Evolutionary conservation across 2,888 invertebrate genomes (phyloP).

Genomic region (Cheilosia scutellata): DNA sequence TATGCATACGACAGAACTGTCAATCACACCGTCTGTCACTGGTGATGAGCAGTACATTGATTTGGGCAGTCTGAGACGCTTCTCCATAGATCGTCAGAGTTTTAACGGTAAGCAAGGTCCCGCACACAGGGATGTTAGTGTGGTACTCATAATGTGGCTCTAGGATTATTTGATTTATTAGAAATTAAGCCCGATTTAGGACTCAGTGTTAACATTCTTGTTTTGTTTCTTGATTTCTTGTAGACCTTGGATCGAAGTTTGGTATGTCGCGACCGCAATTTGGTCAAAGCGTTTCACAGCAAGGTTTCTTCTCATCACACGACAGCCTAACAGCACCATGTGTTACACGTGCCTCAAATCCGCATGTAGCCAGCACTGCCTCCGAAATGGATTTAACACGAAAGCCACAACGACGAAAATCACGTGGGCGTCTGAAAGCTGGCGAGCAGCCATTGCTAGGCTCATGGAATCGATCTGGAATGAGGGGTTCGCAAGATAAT

Average conservation of each 20-base stretch:
- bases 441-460: constrained; percentile 91
- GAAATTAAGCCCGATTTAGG: neutral
- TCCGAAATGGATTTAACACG: constrained; percentile 90
- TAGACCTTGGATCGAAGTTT: constrained; percentile 92
- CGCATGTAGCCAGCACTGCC: constrained; percentile 86
- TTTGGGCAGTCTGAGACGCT: constrained; percentile 83
- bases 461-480: constrained; percentile 87
- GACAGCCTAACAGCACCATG: constrained; percentile 90
- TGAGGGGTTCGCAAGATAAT: constrained; percentile 85
- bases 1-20: constrained; percentile 82
- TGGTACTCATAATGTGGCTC: neutral
- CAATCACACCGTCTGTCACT: constrained; percentile 82
- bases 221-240: constrained; percentile 76
- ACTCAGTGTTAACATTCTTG: constrained; percentile 24
- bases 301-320: constrained; percentile 89
- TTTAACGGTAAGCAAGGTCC: constrained; percentile 82
- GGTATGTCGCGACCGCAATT: constrained; percentile 87
- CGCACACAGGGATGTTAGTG: neutral
- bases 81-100: constrained; percentile 84
- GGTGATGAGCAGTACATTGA: constrained; percentile 83
- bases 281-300: constrained; percentile 85
- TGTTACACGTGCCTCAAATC: constrained; percentile 86
- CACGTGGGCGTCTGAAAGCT: constrained; percentile 88
- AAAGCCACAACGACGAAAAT: constrained; percentile 86
- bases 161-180: neutral